A percentile compares a stretch with the other conserved stretches of the same genome.
Evolutionary conservation across 2,797 vertebrate genomes (phyloP).

Genomic region (Acanthis flammea): DNA sequence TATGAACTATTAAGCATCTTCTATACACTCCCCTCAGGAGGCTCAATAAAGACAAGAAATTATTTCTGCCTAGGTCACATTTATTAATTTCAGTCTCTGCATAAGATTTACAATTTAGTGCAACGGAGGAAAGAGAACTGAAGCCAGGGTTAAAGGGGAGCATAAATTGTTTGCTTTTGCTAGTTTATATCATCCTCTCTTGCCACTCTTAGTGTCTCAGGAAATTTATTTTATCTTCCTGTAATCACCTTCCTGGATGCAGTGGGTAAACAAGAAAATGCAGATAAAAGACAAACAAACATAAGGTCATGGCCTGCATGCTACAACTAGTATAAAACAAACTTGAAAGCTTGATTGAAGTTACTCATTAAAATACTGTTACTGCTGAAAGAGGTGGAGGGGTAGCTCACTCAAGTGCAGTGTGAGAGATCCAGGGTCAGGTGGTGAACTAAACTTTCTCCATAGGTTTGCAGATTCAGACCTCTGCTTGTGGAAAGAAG

Average conservation of each 20-base stretch:
- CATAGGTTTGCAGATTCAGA: background rate
- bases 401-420: background rate
- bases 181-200: slow-evolving; percentile 27
- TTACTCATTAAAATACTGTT: slow-evolving; percentile 55
- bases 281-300: slow-evolving; percentile 71
- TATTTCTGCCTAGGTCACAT: slow-evolving; percentile 51
- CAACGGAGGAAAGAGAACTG: slow-evolving; percentile 14
- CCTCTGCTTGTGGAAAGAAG: background rate
- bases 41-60: slow-evolving; percentile 53
- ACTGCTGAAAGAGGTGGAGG: background rate
- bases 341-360: slow-evolving; percentile 31
- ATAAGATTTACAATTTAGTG: slow-evolving; percentile 64
- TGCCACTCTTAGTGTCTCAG: background rate
- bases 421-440: background rate
- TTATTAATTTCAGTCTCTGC: slow-evolving; percentile 56
- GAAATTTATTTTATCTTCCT: slow-evolving; percentile 66
- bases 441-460: background rate
- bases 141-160: slow-evolving; percentile 44
- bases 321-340: slow-evolving; percentile 14
- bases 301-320: slow-evolving; percentile 46
- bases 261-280: slow-evolving; percentile 67
- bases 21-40: slow-evolving; percentile 1
- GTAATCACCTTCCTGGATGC: slow-evolving; percentile 59
- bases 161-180: slow-evolving; percentile 31
- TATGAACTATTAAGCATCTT: slow-evolving; percentile 56